Evolutionary conservation across 2,113 vertebrate species (phyloP), one percentile per base, ranked within the genome.

Genomic region (Alethe castanea): DNA sequence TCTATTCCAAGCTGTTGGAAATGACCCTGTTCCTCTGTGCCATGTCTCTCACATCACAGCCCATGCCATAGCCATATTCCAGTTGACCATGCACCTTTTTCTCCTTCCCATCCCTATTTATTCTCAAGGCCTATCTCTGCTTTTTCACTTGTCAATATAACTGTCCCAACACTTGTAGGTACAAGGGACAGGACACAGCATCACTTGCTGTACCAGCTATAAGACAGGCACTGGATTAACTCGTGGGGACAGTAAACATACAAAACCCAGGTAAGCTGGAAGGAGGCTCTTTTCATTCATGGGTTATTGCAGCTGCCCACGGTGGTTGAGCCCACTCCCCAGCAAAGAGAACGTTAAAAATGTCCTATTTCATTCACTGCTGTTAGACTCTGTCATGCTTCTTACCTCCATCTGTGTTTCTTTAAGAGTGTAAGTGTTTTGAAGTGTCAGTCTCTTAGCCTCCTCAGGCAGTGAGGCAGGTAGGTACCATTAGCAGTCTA

Each of bases 181-280:
- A 60, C 38, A 77, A 73, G 28, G 28, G 15, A 28, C 2, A 36
- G 8, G 25, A n/a, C 35, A 70, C 24, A 22, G n/a, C 44, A 72
- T 28, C 38, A 7, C 42, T 40, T 73, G 28, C 44, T 79, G 28
- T 28, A 61, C 31, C 62, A 69, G 54, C 28, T 14, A 2, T 11
- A 64, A 45, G 4, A 79, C 19, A 61, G 28, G 40, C 48, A 60
- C n/a, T 31, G 19, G 19, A 69, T 61, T 79, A 61, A 59, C 19
- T 31, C 0, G 0, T 4, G 15, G 3, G 17, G 12, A 86, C 25
- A 45, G 33, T 1, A 54, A 69, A 83, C 17, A 53, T 14, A 20
- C 5, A 35, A 60, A 90, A 33, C 1, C 9, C 28, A 77, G 28
- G 25, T 48, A 7, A 26, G 24, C n/a, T 29, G 10, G 25, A 69